Base-by-base conservation (phyloP, 1,140 invertebrate genomes). In the Drosophila aff. region DNA sequence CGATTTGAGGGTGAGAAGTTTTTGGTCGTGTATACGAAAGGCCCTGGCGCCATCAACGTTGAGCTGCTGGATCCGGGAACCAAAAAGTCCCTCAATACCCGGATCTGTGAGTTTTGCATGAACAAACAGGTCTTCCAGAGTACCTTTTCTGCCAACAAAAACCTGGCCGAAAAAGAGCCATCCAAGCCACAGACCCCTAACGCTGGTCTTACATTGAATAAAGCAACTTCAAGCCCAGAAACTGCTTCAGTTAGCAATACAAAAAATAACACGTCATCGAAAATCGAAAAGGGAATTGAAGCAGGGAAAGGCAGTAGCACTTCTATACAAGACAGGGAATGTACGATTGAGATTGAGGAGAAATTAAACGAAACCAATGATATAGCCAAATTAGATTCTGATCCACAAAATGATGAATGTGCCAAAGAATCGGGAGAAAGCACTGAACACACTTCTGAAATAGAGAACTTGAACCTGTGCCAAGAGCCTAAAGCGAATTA, bases 1-100 rank as follows among this genome's bases (percentile, higher is more conserved):
- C 49, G 65, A 46, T 91, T 76, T 40, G 62, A 62, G 33, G 61
- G 57, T 10, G 53, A 47, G 11, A 57, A 63, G 36, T 91, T 53
- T 66, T 21, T 57, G 21, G 26, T 44, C 7, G 18, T 40, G 0
- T 50, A 63, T 50, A 47, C 16, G 10, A 62, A 64, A 44, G 44
- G 13, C 8, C 26, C 55, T 23, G 67, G 28, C 2, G 44, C 46
- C 26, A 53, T 57, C 5, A 11, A 43, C 11, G 57, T 91, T 1
- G 69, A 90, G 13, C 58, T 91, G 0, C 5, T 53, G 1, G 2
- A 81, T 63, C 23, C 49, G n/a, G 21, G 63, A 4, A 65, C 62
- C 2, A 28, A 60, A 9, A 44, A 28, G 2, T 76, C 71, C 10
- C 18, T 91, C 1, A 91, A 91, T 62, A 15, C 26, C 15, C 36